Base-by-base conservation (phyloP, 2,797 vertebrate species). In the Chromis chromis region DNA sequence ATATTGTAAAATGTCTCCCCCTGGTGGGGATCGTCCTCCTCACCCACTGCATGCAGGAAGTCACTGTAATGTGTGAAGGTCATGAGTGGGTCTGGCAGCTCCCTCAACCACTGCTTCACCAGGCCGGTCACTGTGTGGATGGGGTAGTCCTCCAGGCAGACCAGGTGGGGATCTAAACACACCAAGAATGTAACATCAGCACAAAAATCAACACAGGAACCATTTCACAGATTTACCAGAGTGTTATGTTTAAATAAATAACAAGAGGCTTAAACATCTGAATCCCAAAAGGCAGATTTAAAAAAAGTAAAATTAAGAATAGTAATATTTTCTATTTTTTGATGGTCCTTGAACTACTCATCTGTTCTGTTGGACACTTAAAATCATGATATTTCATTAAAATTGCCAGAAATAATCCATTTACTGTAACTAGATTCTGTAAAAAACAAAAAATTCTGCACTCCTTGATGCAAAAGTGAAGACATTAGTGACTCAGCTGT, bases 41-140 rank as follows among this genome's bases (percentile, higher is more conserved):
- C 84, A 99, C 98, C 98, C 1, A 99, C 96, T 4, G 98, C 95
- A 48, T 94, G 95, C 49, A 99, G 96, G 85, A 99, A 99, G 78
- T 99, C 97, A 0, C 79, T 95, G 78, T 99, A 99, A 91, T 96
- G 96, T 0, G 91, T 95, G 11, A 98, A 99, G 17, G 97, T 98
- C 98, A 99, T 97, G 11, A 99, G 94, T 0, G 98, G 98, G 62
- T 99, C 98, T 0, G 98, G 97, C 19, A 99, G 87, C 72, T 99
- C 98, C 60, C 98, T 92, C 6, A 99, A 86, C 98, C 98, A 99
- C 84, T 98, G 97, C 79, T 99, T 99, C 11, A 99, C 93, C 84
- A 99, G 94, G 3, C 98, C 98, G 0, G 98, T 97, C 77, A 99
- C 96, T 0, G 98, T 96, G 72, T 99, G 98, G 87, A 99, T 97